A percentile compares a stretch with the other conserved stretches of the same genome.
These are phyloP conservation scores for Lepidurus packardi DNA, from an alignment of 1,140 invertebrate species.

Conservation along the genomic window DNA sequence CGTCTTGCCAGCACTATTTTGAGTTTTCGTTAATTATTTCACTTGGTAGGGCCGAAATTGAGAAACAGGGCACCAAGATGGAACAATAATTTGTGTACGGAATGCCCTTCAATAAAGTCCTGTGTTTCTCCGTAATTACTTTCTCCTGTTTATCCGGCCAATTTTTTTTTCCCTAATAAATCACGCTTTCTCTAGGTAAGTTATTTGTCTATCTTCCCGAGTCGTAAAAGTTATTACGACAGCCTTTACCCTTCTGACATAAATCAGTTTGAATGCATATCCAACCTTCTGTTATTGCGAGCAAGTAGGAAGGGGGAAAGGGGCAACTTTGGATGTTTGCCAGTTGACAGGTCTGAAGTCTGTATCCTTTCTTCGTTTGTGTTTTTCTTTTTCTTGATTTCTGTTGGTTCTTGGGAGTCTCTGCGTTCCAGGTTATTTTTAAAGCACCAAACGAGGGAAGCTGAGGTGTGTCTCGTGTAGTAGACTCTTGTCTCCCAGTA, in stretches of 20 bases:
- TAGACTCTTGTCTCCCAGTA: not conserved
- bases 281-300: slow-evolving; percentile 13
- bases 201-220: too few relatives aligned
- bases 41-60: slow-evolving; percentile 37
- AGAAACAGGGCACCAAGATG: slow-evolving; percentile 37
- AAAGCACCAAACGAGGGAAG: not conserved
- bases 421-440: slow-evolving; percentile 6
- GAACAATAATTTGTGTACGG: slow-evolving; percentile 29
- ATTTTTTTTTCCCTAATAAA: not conserved
- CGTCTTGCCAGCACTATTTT: slow-evolving; percentile 24
- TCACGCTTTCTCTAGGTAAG: not conserved
- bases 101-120: not conserved
- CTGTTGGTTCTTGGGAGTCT: not conserved
- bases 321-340: not conserved
- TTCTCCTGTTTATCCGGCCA: not conserved
- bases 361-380: not conserved
- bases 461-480: not conserved
- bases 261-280: not conserved
- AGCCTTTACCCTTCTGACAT: not conserved
- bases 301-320: not conserved
- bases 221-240: too few relatives aligned
- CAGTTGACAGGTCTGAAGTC: not conserved
- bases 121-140: not conserved
- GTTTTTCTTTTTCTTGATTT: slow-evolving; percentile 2
- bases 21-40: slow-evolving; percentile 10